Evolutionary conservation across 2,888 invertebrate genomes (phyloP), one percentile per base, ranked within the genome.

Genomic region (Rotaria socialis): DNA sequence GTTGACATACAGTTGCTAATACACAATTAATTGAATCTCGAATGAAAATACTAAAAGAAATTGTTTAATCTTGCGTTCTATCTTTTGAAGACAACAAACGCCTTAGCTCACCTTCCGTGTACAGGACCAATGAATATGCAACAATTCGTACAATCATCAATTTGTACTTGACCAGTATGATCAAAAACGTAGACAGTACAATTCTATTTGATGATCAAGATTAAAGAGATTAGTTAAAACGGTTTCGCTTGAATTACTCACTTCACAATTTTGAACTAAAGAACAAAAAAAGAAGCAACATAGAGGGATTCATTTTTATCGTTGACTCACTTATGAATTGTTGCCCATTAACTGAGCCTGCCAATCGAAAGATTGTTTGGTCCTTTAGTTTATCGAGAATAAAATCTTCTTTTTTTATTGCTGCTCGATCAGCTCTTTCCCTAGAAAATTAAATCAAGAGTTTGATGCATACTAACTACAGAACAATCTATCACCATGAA

Each of bases 141-240:
- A 89, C 93, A 93, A 88, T 93, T 91, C 11, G 89, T 89, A 89
- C 93, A 93, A 89, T 93, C 93, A 89, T 93, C 93, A 43, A 93
- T 90, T 10, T 92, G 93, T 35, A 93, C 41, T 60, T 87, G 87
- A 5, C 92, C 92, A n/a, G 91, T 90, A 88, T 92, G 90, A 89
- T 93, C 93, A 87, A 93, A 92, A 22, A 93, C 88, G 87, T 92
- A 92, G 50, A 93, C 92, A 85, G 90, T 91, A 85, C 92, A 90
- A 85, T 93, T 91, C 91, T 92, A 89, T 89, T 88, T 4, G 19
- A 3, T 22, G n/a, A 55, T 55, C 52, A 50, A 56, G 60, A 55
- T 56, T 22, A 50, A 50, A 50, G 8, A 50, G 50, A 50, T 22
- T 7, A 55, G 0, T 22, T 22, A 22, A 55, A 22, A 8, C 7